phyloP scores from a whole-genome alignment of 2,888 invertebrate genomes.

The Geophilus truncorum region DNA sequence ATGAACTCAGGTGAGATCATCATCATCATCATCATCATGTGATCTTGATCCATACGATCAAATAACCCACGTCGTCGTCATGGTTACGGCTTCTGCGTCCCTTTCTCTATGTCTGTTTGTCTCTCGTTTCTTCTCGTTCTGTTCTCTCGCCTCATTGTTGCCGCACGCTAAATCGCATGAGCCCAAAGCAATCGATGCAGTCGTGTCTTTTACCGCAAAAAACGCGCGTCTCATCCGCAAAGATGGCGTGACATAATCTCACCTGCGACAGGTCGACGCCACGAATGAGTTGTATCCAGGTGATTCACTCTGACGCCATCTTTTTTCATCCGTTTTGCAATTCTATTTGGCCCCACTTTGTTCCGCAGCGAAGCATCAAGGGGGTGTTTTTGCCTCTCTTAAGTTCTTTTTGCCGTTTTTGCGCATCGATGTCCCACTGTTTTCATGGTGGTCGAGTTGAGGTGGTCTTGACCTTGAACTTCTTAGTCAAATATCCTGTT shows the following conservation, averaged over 20 bases:
- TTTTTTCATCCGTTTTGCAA: neutral
- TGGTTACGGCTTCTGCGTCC: conserved; percentile 30
- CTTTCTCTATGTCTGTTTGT: no score
- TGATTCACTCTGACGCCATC: conserved; percentile 12
- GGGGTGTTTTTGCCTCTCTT: neutral
- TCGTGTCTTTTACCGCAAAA: neutral
- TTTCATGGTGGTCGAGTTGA: neutral
- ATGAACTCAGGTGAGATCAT: conserved; percentile 1
- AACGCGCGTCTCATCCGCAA: neutral
- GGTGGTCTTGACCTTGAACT: neutral
- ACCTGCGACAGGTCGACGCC: conserved; percentile 27
- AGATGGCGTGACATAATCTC: conserved; percentile 18
- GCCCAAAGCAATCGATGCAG: neutral
- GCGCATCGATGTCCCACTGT: neutral
- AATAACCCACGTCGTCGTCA: conserved; percentile 25
- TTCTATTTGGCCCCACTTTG: neutral
- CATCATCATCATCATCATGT: neutral
- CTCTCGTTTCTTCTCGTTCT: neutral
- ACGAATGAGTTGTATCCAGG: conserved; percentile 22
- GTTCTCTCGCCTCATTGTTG: neutral
- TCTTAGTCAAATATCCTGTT: neutral
- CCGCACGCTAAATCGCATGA: neutral
- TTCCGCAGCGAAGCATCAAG: neutral
- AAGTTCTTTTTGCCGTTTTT: no score
- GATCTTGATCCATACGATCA: no score